phyloP scores from a whole-genome alignment of 2,888 invertebrate species.

The Euzetes globulus region DNA sequence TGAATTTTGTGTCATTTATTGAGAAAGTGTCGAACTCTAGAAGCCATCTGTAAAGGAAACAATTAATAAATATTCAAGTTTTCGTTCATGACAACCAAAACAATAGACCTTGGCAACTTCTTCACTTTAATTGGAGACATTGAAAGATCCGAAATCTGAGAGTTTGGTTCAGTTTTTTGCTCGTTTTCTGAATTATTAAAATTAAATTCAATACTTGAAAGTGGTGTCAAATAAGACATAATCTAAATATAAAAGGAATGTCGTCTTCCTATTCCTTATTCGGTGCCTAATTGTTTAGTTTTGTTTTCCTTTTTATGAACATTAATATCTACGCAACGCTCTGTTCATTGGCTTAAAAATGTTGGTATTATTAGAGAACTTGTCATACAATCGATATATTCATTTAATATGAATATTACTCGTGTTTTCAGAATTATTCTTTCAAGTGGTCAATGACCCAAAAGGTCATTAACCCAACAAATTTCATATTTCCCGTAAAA shows the following conservation, averaged over 20 bases:
- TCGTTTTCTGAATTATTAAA: background rate
- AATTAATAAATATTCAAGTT: too few relatives aligned
- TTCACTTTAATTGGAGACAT: background rate
- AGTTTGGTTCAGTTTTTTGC: background rate
- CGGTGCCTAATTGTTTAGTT: conserved; percentile 8
- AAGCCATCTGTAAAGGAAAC: conserved; percentile 33
- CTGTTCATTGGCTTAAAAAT: too few relatives aligned
- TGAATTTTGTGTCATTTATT: background rate
- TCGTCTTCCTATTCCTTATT: conserved; percentile 3
- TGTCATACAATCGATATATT: background rate
- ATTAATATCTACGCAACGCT: conserved; percentile 22
- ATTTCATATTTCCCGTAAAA: too few relatives aligned
- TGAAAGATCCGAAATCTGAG: background rate
- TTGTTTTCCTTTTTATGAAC: conserved; percentile 3
- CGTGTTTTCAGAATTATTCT: too few relatives aligned
- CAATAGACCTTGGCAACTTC: conserved; percentile 29
- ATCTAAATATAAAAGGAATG: background rate
- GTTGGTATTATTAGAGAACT: background rate
- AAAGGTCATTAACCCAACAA: too few relatives aligned
- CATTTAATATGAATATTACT: background rate
- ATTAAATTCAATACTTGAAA: background rate
- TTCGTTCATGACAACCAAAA: background rate
- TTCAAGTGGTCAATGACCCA: too few relatives aligned
- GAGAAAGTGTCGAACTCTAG: conserved; percentile 31
- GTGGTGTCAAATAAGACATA: conserved; percentile 19